Evolutionary conservation across 2,113 vertebrate species (phyloP), one percentile per base, ranked within the genome.

Genomic region (Grammomys dolichurus): DNA sequence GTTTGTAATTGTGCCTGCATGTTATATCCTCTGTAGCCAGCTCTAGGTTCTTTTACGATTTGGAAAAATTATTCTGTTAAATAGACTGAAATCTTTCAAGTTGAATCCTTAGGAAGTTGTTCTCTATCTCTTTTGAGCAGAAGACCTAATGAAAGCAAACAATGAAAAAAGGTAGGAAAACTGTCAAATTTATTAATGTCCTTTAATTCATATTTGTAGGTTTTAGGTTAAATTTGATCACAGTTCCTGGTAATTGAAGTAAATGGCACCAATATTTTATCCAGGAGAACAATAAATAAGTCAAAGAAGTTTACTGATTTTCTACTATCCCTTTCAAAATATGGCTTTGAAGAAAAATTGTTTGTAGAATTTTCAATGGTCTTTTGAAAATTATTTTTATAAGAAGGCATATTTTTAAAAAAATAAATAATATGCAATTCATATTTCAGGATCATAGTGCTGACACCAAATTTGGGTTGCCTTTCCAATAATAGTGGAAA

Each of bases 1-100:
- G 8, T 70, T 87, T 93, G 26, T 28, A 3, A 95, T 92, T 36
- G 80, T 85, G 2, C 92, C 56, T 94, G 11, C 89, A 43, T 28
- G 56, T 91, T 91, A 13, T 92, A 36, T 91, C 20, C 92, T 97
- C 4, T 46, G 43, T 26, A 67, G 76, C 31, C 70, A 80, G 28
- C 31, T 87, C 40, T 87, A 80, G 76, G 54, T 65, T 73, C 73
- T 89, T 63, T 94, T 75, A 86, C 9, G 22, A 81, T 84, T 85
- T 91, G 72, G 26, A 97, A 89, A 95, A 87, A 77, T 78, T 46
- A 95, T 48, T 82, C 84, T 87, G 17, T 73, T 96, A 69, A 82
- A 89, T 75, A 97, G 65, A 73, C 31, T 60, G 54, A 89, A 96
- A 91, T 54, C 22, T 89, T 95, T 97, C 75, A 76, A 93, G 48